Percentiles rank a stretch among this genome's conserved stretches.
phyloP scores from a whole-genome alignment of 2,888 invertebrate genomes.

The Metallyticus violacea region DNA sequence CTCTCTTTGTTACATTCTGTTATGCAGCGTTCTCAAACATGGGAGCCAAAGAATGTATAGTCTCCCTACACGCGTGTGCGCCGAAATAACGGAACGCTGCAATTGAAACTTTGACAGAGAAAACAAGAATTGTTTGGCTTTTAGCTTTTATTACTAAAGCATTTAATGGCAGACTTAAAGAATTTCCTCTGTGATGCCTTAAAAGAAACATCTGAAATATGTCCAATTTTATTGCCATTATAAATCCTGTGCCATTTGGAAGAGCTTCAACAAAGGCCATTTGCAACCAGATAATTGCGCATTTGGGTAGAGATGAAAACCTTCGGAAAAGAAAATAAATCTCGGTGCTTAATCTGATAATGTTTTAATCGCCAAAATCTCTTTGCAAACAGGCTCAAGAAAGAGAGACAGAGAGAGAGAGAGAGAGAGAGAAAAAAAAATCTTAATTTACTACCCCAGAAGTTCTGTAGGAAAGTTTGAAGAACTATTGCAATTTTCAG shows the following conservation, averaged over 20 bases:
- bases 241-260: neutral
- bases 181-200: neutral
- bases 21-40: neutral
- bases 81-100: neutral
- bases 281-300: neutral
- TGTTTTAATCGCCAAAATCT: neutral
- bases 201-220: neutral
- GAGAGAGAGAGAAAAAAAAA: too few relatives aligned
- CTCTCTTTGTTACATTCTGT: neutral
- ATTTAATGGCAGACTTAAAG: neutral
- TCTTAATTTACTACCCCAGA: too few relatives aligned
- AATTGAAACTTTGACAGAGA: neutral
- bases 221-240: neutral
- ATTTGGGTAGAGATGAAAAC: neutral
- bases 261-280: neutral
- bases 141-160: neutral
- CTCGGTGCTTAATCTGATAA: neutral
- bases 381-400: neutral
- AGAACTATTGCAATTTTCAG: too few relatives aligned
- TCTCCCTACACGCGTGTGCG: neutral
- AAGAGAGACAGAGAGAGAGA: too few relatives aligned
- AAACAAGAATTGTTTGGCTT: neutral
- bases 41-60: neutral
- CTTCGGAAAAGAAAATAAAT: neutral
- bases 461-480: too few relatives aligned